phyloP scores from a whole-genome alignment of 1,140 invertebrate genomes.

The Linepithema humile region DNA sequence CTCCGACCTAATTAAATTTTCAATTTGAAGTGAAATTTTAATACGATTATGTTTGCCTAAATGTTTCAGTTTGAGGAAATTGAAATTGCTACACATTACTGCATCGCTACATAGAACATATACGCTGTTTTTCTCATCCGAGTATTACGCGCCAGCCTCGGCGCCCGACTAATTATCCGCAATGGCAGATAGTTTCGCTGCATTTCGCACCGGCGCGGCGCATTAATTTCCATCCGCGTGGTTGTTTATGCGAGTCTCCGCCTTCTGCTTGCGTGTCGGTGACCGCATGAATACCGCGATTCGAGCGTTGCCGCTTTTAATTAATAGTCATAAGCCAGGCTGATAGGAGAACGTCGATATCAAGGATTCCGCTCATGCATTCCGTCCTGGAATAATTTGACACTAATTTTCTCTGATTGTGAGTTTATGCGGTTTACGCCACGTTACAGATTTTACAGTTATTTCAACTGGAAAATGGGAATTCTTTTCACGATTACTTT shows the following conservation, averaged over 20 bases:
- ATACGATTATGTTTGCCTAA: not conserved
- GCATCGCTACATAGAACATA: too few relatives aligned
- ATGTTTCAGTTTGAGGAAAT: constrained; percentile 22
- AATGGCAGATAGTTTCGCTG: constrained; percentile 71
- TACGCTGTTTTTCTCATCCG: not conserved
- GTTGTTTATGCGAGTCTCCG: constrained; percentile 67
- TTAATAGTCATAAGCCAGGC: constrained; percentile 36
- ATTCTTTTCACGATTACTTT: not conserved
- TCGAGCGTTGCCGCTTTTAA: constrained; percentile 45
- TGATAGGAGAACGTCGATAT: constrained; percentile 61
- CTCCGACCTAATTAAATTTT: not conserved
- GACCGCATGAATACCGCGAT: constrained; percentile 46
- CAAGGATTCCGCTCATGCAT: constrained; percentile 32
- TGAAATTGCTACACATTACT: constrained; percentile 51
- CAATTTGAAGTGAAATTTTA: not conserved
- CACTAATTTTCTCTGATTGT: constrained; percentile 41
- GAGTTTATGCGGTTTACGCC: not conserved
- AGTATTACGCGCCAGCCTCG: constrained; percentile 35
- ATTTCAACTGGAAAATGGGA: not conserved
- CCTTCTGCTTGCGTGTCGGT: constrained; percentile 58
- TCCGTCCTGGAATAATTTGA: constrained; percentile 29
- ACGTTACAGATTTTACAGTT: not conserved
- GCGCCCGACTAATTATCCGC: constrained; percentile 72
- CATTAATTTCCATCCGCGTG: constrained; percentile 67
- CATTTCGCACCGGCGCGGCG: constrained; percentile 67